phyloP scores from a whole-genome alignment of 2,113 vertebrate species.

The Pseudopipra pipra region DNA sequence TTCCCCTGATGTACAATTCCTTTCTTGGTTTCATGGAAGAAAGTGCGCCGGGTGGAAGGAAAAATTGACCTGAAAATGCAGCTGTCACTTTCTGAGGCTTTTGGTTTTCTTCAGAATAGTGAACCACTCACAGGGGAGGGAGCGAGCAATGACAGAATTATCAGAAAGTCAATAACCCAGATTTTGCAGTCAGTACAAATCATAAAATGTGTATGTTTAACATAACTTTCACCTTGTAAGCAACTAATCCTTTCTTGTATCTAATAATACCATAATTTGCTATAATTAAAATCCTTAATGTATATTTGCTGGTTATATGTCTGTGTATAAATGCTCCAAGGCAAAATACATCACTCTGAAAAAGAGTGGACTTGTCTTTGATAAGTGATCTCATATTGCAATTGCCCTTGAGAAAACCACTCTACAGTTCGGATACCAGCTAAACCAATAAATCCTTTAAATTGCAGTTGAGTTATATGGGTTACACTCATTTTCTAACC shows the following conservation, averaged over 20 bases:
- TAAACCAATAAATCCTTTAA: conserved; percentile 53
- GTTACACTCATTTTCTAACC: conserved; percentile 17
- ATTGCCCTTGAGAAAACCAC: conserved; percentile 44
- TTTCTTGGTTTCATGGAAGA: not conserved
- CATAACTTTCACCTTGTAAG: not conserved
- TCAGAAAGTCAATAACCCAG: not conserved
- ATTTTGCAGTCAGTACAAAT: not conserved
- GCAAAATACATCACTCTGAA: not conserved
- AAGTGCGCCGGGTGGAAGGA: not conserved
- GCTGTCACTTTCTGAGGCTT: not conserved
- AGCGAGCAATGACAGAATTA: not conserved
- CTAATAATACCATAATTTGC: not conserved
- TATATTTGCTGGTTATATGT: not conserved
- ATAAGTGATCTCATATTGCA: conserved; percentile 5
- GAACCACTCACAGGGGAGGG: not conserved
- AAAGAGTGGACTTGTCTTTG: not conserved
- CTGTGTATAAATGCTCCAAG: not conserved
- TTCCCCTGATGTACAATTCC: not conserved
- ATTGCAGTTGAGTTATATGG: conserved; percentile 10
- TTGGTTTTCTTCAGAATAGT: not conserved
- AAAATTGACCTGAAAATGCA: not conserved
- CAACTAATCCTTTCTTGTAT: not conserved
- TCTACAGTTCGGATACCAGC: not conserved
- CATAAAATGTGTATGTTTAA: not conserved
- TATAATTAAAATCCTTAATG: not conserved